Conservation (phyloP, 2,113 vertebrate genomes). For the Cyanoderma ruficeps region DNA sequence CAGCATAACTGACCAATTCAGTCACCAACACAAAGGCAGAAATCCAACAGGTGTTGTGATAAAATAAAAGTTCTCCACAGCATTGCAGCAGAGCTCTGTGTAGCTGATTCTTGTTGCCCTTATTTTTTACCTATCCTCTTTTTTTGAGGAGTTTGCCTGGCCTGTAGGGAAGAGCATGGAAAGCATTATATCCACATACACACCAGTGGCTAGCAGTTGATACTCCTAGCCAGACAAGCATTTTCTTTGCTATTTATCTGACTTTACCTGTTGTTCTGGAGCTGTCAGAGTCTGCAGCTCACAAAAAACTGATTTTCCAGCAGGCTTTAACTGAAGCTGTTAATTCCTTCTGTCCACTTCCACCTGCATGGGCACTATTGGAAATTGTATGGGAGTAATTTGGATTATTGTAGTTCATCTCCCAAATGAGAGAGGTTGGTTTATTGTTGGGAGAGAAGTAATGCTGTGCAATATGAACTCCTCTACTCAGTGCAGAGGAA, state of each 20-base stretch:
- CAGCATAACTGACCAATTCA: background rate
- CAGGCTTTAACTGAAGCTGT: background rate
- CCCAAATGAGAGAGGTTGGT: background rate
- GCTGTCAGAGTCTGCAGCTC: background rate
- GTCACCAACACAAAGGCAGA: background rate
- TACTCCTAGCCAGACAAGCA: background rate
- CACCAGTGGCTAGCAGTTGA: background rate
- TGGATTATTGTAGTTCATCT: background rate
- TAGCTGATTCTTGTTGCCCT: background rate
- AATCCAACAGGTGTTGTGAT: background rate
- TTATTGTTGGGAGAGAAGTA: background rate
- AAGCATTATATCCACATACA: background rate
- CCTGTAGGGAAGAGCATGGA: background rate
- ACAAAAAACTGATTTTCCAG: background rate
- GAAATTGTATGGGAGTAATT: background rate
- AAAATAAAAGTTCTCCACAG: background rate
- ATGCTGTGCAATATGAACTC: background rate
- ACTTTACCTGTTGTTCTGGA: background rate
- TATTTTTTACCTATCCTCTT: background rate
- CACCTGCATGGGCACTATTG: background rate
- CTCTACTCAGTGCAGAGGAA: background rate
- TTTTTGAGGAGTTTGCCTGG: background rate
- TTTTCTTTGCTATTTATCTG: background rate
- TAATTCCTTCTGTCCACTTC: background rate
- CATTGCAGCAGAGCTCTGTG: background rate